A percentile compares a stretch with the other conserved stretches of the same genome.
phyloP scores from a whole-genome alignment of 2,113 vertebrate genomes.

The Triplophysa siluroides region DNA sequence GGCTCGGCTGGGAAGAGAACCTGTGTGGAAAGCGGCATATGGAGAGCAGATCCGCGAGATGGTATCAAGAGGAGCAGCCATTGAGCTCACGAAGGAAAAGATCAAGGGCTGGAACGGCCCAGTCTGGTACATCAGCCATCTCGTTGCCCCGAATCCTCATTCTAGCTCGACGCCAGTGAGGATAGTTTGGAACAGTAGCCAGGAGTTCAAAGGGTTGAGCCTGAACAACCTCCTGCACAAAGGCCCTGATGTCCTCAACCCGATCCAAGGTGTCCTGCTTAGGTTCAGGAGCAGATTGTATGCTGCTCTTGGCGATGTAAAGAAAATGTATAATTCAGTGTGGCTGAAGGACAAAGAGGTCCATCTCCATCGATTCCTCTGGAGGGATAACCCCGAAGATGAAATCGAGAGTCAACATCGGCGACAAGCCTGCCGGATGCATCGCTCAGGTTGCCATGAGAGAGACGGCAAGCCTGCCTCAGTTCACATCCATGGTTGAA shows the following conservation, averaged over 20 bases:
- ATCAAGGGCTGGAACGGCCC: constrained; percentile 15
- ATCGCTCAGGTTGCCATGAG: no score
- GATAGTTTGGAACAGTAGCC: constrained; percentile 42
- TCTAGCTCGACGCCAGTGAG: constrained; percentile 28
- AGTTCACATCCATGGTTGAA: constrained; percentile 1
- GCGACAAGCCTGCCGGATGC: no score
- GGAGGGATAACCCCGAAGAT: constrained; percentile 33
- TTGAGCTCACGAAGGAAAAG: constrained; percentile 1
- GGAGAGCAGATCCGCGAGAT: constrained; percentile 26
- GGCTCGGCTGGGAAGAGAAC: neutral
- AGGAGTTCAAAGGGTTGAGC: constrained; percentile 36
- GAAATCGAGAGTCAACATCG: no score
- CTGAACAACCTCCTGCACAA: constrained; percentile 29
- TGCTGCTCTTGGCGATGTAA: constrained; percentile 29
- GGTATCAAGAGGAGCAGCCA: constrained; percentile 23
- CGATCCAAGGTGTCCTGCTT: constrained; percentile 32
- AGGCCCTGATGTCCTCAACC: constrained; percentile 34
- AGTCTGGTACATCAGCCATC: no score
- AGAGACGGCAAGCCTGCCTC: no score
- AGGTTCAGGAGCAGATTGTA: constrained; percentile 24
- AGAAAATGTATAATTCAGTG: constrained; percentile 40
- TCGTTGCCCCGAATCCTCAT: constrained; percentile 13
- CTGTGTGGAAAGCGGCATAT: constrained; percentile 24
- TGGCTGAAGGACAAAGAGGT: constrained; percentile 39
- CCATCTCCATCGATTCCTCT: constrained; percentile 36